Evolutionary conservation across 1,140 invertebrate genomes (phyloP).

Genomic region (Lamellibrachia luymesi): DNA sequence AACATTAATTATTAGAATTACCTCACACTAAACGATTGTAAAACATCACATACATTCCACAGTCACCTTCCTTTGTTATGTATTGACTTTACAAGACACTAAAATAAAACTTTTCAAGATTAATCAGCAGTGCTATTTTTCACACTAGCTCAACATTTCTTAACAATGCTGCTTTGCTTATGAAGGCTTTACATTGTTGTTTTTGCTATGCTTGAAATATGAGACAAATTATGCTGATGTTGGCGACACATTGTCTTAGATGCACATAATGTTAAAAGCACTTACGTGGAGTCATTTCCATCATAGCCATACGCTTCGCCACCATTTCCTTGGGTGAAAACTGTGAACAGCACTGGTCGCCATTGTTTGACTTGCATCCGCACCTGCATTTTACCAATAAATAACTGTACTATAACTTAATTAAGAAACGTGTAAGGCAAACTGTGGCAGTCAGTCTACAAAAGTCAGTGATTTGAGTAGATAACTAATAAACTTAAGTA

Average conservation of each 20-base stretch:
- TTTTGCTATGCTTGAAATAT: no score
- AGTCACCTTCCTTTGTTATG: no score
- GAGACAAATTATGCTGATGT: no score
- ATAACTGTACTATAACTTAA: not conserved
- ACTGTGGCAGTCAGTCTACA: not conserved
- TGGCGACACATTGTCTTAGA: not conserved
- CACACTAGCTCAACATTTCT: no score
- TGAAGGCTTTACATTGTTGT: no score
- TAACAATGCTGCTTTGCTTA: no score
- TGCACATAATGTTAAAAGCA: not conserved
- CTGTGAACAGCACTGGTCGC: not conserved
- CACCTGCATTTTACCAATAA: not conserved
- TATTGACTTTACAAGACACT: no score
- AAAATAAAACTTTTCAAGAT: no score
- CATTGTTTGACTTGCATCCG: not conserved
- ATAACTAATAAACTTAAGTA: not conserved
- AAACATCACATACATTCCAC: no score
- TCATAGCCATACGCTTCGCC: not conserved
- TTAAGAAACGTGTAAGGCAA: not conserved
- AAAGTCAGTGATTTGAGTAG: not conserved
- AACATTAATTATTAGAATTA: not conserved
- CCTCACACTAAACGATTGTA: not conserved
- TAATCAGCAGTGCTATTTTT: no score
- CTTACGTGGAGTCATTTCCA: slow-evolving; percentile 4
- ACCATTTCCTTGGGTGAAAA: not conserved